Base-by-base conservation (phyloP, 2,113 vertebrate species). In the Petromus typicus region DNA sequence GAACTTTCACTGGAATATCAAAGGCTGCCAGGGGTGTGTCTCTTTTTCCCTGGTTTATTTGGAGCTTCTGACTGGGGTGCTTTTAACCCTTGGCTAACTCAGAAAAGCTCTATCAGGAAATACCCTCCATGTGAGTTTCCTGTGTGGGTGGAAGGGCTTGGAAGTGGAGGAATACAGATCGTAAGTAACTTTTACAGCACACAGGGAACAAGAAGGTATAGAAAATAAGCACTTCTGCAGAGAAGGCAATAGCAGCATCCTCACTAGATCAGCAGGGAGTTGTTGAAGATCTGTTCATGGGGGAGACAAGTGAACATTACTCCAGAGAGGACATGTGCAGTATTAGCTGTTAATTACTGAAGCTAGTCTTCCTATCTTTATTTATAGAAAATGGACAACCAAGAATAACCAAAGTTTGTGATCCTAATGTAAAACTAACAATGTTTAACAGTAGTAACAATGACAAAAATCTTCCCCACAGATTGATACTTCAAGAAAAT, bases 371-470 rank as follows among this genome's bases (percentile, higher is more conserved):
- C 67, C 83, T 43, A n/a, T 85, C 57, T 87, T 63, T 79, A 82
- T 34, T 94, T 86, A 91, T 56, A 25, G 80, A 87, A 93, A 75
- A 96, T 61, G 76, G 88, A 80, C 20, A 83, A 75, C 16, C 25
- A 71, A 69, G 9, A 91, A 85, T 34, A 80, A 84, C 32, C 43
- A 48, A 81, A 12, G 18, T 54, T 88, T 88, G 16, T 37, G 64
- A 88, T 85, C 40, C 37, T 66, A 91, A 93, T 71, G 30, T 43
- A 93, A 90, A 93, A 96, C 23, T 59, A 86, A 92, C 30, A 92
- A 54, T 25, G 43, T 57, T 94, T 92, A 81, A 86, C 61, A 90
- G 71, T 25, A 83, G 27, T 23, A 80, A 88, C 61, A 94, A 78
- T 57, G 56, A 82, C 25, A 54, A 96, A 71, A 89, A 87, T 14